Evolutionary conservation across 2,888 invertebrate genomes (phyloP).

Genomic region (Rhagonycha lutea): DNA sequence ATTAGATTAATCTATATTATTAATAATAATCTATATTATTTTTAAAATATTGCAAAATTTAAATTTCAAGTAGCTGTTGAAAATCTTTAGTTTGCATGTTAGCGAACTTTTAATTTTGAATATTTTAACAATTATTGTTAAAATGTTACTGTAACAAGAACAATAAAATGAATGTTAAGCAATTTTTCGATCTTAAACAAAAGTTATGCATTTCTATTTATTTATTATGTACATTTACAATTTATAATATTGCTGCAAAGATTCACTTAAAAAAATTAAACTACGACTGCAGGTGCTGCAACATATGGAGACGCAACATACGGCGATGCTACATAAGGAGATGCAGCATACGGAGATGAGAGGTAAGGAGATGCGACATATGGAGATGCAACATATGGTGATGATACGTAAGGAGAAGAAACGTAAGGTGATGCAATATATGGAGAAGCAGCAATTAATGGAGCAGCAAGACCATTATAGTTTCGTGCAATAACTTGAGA

Average conservation of each 20-base stretch:
- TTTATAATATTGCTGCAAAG: no score
- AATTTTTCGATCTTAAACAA: no score
- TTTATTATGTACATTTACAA: background rate
- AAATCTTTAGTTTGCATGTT: no score
- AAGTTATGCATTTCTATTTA: background rate
- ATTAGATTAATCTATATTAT: no score
- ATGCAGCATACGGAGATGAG: constrained; percentile 50
- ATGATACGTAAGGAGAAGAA: constrained; percentile 42
- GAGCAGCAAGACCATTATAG: constrained; percentile 61
- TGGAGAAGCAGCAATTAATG: constrained; percentile 18
- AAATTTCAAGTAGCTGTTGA: no score
- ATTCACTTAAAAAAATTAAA: background rate
- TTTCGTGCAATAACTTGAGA: constrained; percentile 67
- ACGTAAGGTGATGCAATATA: background rate
- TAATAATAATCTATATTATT: no score
- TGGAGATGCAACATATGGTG: constrained; percentile 6
- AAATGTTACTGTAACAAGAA: no score
- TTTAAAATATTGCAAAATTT: no score
- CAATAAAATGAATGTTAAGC: no score
- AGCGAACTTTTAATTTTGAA: no score
- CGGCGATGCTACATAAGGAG: constrained; percentile 14
- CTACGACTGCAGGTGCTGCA: constrained; percentile 33
- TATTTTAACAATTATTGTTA: no score
- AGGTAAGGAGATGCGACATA: constrained; percentile 45
- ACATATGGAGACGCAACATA: constrained; percentile 9